Conservation (phyloP, 2,113 vertebrate species). For the Apteryx owenii region DNA sequence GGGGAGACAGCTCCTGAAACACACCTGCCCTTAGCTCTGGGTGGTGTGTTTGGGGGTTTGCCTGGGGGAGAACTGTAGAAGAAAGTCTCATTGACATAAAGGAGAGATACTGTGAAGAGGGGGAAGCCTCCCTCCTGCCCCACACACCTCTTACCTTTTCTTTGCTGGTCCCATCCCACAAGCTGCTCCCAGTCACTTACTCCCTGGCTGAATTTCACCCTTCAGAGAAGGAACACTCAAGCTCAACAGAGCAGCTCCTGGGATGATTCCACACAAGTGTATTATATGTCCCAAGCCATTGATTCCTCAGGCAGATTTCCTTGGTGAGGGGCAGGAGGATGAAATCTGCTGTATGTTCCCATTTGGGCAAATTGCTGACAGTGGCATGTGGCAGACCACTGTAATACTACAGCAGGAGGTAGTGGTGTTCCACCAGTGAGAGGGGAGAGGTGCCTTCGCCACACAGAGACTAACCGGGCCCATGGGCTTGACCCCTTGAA, state of each 20-base stretch:
- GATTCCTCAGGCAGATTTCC: background rate
- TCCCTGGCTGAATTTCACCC: background rate
- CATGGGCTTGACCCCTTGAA: background rate
- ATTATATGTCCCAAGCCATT: background rate
- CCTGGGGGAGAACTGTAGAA: background rate
- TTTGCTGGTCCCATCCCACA: background rate
- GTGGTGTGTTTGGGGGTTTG: background rate
- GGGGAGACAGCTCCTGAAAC: conserved; percentile 1
- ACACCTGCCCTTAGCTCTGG: background rate
- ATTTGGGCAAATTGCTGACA: background rate
- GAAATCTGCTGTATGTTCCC: background rate
- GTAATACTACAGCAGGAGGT: background rate
- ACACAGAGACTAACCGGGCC: background rate
- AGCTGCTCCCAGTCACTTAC: background rate
- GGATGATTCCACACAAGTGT: background rate
- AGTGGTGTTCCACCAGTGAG: background rate
- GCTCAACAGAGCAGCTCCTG: background rate
- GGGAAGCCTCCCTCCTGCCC: background rate
- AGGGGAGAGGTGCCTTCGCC: background rate
- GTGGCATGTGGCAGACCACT: background rate
- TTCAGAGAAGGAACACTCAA: background rate
- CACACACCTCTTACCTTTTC: background rate
- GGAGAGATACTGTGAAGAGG: conserved; percentile 26
- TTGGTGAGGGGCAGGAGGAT: background rate
- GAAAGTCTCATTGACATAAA: background rate